Evolutionary conservation across 2,888 invertebrate species (phyloP), one percentile per base, ranked within the genome.

Genomic region (Mamestra brassicae): DNA sequence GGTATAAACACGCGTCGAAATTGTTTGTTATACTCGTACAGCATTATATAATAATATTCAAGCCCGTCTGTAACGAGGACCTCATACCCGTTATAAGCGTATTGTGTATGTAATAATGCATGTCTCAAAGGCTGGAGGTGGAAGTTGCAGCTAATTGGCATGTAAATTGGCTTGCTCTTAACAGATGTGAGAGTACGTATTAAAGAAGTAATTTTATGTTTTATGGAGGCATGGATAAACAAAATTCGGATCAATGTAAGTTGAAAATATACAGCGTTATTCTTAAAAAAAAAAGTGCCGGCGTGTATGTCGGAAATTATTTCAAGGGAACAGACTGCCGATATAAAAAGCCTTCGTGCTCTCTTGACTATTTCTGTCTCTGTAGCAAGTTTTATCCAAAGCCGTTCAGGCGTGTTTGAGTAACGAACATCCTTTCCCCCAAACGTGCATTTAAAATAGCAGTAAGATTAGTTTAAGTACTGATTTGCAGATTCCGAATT

Each of bases 61-160:
- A n/a, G 8, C 26, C n/a, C n/a, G n/a, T 34, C 34, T 64, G 60
- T 26, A 54, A 64, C 17, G 15, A 36, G n/a, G 38, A 36, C 15
- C 8, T 79, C n/a, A 34, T 60, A 60, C n/a, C 26, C 11, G 17
- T 26, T 70, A 52, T 42, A 65, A 65, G 50, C 61, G 34, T 42
- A 73, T 79, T 71, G 45, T 79, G 57, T 64, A 36, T 54, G 52
- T 60, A 58, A 79, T 71, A 80, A 72, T 50, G 80, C 76, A 64
- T 7, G 34, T 72, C 58, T 80, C 52, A 80, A 72, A 74, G 64
- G 26, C 26, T 26, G 26, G 75, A 80, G 17, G 36, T 11, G 52
- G 50, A 42, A 42, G 17, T 65, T 80, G 64, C 81, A 74, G 7
- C 54, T 65, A 77, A 77, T 77, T 74, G 54, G 74, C 58, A 60